Conservation (phyloP, 1,140 invertebrate species). For the Pogonomyrmex barbatus region DNA sequence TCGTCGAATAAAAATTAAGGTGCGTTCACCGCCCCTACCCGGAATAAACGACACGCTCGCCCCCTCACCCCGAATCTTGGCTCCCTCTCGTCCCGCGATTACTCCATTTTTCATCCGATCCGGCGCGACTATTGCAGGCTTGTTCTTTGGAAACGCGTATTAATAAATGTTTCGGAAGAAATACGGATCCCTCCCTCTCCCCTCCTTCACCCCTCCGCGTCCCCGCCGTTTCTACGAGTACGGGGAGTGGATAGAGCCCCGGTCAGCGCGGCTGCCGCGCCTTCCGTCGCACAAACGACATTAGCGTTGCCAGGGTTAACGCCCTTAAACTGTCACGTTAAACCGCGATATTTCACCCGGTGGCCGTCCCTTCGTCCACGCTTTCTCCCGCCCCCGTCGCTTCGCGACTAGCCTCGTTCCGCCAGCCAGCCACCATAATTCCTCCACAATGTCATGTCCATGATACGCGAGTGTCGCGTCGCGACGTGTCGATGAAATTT, state of each 20-base stretch:
- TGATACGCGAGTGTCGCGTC: conserved; percentile 37
- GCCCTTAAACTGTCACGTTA: conserved; percentile 63
- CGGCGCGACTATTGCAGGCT: conserved; percentile 11
- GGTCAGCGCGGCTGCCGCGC: neutral
- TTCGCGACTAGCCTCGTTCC: conserved; percentile 58
- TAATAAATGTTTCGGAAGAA: conserved; percentile 55
- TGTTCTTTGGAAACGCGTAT: conserved; percentile 51
- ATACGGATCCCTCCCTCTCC: neutral
- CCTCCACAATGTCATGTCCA: conserved; percentile 60
- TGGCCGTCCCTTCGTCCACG: neutral
- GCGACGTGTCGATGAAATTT: conserved; percentile 46
- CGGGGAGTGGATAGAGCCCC: neutral
- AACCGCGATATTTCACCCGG: conserved; percentile 59
- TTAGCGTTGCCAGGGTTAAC: conserved; percentile 61
- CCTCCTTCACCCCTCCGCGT: too few species aligned
- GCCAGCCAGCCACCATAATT: conserved; percentile 55
- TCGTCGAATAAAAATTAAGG: neutral
- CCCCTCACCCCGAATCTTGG: neutral
- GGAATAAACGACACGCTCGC: conserved; percentile 22
- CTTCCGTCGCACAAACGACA: conserved; percentile 45
- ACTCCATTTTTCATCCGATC: conserved; percentile 39
- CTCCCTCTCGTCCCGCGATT: conserved; percentile 1
- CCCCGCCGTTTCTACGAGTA: conserved; percentile 17
- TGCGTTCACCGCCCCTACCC: neutral
- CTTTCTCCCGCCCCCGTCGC: conserved; percentile 10